Conservation (phyloP, 2,797 vertebrate species). For the Linurgus olivaceus region DNA sequence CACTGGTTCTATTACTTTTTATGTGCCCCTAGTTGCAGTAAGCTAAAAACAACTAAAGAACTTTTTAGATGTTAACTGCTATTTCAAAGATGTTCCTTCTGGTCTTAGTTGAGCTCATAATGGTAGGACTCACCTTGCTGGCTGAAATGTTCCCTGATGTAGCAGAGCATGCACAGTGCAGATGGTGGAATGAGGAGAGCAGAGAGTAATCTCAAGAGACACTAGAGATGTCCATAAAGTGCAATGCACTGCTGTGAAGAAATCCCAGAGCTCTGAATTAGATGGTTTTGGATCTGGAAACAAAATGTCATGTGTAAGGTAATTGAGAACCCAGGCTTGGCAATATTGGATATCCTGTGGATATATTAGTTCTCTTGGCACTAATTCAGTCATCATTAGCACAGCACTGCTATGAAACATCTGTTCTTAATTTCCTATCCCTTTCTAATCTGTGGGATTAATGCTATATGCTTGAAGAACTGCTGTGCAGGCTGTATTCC, state of each 20-base stretch:
- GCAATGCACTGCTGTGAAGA: neutral
- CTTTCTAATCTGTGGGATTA: constrained; percentile 55
- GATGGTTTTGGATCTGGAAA: neutral
- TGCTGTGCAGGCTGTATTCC: neutral
- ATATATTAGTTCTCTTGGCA: constrained; percentile 37
- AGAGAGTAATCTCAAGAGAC: neutral
- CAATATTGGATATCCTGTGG: neutral
- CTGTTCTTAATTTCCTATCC: constrained; percentile 39
- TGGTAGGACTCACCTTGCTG: neutral
- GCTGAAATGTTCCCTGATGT: neutral
- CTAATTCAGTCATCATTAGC: constrained; percentile 3
- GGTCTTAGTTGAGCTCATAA: neutral
- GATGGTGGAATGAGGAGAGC: neutral
- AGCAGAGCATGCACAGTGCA: neutral
- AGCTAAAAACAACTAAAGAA: neutral
- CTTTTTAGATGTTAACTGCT: neutral
- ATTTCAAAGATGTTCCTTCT: neutral
- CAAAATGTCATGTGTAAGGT: neutral
- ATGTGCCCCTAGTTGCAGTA: neutral
- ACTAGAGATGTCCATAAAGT: neutral
- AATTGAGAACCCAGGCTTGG: constrained; percentile 1
- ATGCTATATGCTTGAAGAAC: neutral
- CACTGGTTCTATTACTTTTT: neutral
- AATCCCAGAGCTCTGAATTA: neutral
- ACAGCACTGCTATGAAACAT: constrained; percentile 31